Conservation (phyloP, 2,797 vertebrate genomes). For the Pipistrellus nathusii region DNA sequence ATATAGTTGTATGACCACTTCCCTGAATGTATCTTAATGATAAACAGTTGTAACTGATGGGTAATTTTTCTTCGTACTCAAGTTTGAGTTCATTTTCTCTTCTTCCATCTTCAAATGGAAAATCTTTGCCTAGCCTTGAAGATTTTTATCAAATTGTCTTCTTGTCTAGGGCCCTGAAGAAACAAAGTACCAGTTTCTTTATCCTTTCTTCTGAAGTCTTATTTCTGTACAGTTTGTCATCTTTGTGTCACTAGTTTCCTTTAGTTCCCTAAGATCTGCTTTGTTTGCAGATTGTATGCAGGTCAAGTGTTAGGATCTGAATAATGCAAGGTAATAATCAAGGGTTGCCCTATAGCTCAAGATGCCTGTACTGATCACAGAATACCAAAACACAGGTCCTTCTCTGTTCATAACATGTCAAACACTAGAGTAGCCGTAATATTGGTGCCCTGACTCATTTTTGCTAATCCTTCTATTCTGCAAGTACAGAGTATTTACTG, state of each 20-base stretch:
- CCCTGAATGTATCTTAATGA: slow-evolving; percentile 60
- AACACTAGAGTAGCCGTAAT: slow-evolving; percentile 51
- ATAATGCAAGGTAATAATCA: neutral
- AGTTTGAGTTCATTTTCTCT: slow-evolving; percentile 44
- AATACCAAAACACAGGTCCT: slow-evolving; percentile 5
- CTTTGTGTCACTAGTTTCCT: neutral
- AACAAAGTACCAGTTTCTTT: slow-evolving; percentile 28
- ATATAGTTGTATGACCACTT: slow-evolving; percentile 46
- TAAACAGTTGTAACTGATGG: slow-evolving; percentile 30
- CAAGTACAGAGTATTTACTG: neutral
- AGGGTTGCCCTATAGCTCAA: neutral
- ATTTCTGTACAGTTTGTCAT: slow-evolving; percentile 40
- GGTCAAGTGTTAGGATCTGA: slow-evolving; percentile 34
- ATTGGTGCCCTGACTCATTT: slow-evolving; percentile 13
- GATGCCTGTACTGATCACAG: slow-evolving; percentile 48
- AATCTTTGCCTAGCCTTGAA: slow-evolving; percentile 13
- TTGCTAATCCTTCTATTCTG: slow-evolving; percentile 5
- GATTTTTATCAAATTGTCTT: slow-evolving; percentile 53
- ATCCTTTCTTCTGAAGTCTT: slow-evolving; percentile 32
- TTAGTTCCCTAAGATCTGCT: slow-evolving; percentile 32
- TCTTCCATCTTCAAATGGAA: slow-evolving; percentile 22
- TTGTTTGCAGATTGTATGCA: slow-evolving; percentile 10
- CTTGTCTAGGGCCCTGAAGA: neutral
- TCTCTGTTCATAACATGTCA: slow-evolving; percentile 62
- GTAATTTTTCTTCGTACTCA: slow-evolving; percentile 52